These are phyloP conservation scores for Mastigias papua DNA, from an alignment of 30 jellyfish, hydroid and myxozoan species.

Conservation along the genomic window DNA sequence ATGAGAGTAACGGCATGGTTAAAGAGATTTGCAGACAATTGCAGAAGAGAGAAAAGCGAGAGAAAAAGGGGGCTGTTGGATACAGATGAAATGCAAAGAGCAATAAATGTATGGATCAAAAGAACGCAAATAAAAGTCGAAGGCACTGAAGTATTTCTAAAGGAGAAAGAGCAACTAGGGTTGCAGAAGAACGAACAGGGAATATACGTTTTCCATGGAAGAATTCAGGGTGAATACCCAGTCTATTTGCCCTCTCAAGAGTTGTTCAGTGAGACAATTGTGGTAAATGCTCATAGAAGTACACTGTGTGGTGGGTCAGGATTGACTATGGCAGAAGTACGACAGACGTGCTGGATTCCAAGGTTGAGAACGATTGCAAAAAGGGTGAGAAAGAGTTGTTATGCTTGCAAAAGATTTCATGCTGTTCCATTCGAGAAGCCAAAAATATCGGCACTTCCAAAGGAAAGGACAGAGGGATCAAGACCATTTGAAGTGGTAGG, in stretches of 20 bases:
- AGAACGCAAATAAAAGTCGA: no score
- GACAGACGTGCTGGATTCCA: conserved; percentile 48
- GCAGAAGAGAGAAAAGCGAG: no score
- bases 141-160: no score
- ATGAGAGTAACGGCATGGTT: no score
- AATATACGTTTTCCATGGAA: conserved; percentile 18
- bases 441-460: conserved; percentile 50
- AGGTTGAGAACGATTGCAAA: conserved; percentile 13
- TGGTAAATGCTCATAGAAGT: neutral
- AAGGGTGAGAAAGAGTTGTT: conserved; percentile 8
- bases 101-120: no score
- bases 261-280: conserved; percentile 27
- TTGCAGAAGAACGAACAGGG: conserved; percentile 6
- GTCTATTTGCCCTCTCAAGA: conserved; percentile 11
- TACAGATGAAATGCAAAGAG: no score
- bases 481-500: conserved; percentile 68
- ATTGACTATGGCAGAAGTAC: conserved; percentile 33
- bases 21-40: no score
- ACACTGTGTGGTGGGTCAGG: no score
- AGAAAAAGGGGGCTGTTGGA: no score
- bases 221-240: conserved; percentile 64
- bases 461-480: conserved; percentile 56
- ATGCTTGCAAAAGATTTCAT: conserved; percentile 34
- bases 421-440: conserved; percentile 47
- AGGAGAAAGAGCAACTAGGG: neutral